Evolutionary conservation across 2,113 vertebrate species (phyloP).

Genomic region (Salvelinus sp.): DNA sequence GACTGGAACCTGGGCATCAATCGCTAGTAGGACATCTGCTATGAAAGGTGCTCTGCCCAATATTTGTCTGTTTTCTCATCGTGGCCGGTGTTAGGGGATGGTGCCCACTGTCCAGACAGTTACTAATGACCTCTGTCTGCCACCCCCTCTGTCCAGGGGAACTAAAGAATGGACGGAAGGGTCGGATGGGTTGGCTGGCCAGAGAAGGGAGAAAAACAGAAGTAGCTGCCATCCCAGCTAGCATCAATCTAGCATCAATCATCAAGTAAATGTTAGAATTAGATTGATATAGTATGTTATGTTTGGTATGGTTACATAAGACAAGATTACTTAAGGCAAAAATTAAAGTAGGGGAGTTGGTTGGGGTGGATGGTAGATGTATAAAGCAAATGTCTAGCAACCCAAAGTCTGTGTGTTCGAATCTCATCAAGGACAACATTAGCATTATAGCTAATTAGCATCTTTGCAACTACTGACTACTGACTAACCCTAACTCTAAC

Average conservation of each 20-base stretch:
- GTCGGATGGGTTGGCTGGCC: not conserved
- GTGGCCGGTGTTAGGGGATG: constrained; percentile 43
- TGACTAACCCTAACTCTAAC: too few species aligned
- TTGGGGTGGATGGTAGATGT: too few species aligned
- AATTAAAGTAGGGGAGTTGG: too few species aligned
- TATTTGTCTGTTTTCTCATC: constrained; percentile 46
- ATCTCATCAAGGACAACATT: too few species aligned
- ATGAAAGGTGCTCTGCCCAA: constrained; percentile 49
- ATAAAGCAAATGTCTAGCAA: too few species aligned
- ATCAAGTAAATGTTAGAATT: too few species aligned
- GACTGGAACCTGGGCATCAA: constrained; percentile 50
- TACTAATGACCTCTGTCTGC: constrained; percentile 56
- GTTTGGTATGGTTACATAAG: too few species aligned
- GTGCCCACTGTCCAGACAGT: constrained; percentile 40
- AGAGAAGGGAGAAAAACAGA: constrained; percentile 20
- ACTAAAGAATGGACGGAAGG: constrained; percentile 25
- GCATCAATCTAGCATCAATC: constrained; percentile 24
- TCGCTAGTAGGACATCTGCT: constrained; percentile 47
- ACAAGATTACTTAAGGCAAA: too few species aligned
- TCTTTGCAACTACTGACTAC: too few species aligned
- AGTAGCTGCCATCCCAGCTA: constrained; percentile 31
- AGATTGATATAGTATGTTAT: too few species aligned
- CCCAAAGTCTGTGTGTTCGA: too few species aligned
- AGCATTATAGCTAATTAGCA: too few species aligned
- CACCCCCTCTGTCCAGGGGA: constrained; percentile 37